Percentiles rank a stretch among this genome's conserved stretches.
phyloP scores from a whole-genome alignment of 2,113 vertebrate species.

The Australoheros scitulus region DNA sequence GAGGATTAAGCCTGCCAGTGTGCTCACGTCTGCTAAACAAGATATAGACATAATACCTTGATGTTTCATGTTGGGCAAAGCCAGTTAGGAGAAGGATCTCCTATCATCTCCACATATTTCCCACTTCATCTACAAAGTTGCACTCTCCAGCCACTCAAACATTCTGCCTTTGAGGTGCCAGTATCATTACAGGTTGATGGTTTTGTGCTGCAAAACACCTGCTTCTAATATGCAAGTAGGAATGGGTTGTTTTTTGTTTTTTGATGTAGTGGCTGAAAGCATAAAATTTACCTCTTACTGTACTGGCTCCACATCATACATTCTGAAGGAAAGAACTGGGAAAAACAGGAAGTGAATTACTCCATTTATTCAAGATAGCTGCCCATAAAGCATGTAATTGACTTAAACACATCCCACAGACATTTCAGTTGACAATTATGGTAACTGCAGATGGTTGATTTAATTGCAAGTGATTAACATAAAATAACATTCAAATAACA shows the following conservation, averaged over 20 bases:
- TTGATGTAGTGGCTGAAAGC: constrained; percentile 34
- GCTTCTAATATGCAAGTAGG: neutral
- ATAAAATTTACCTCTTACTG: constrained; percentile 40
- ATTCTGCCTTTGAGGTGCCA: neutral
- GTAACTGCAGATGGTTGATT: constrained; percentile 23
- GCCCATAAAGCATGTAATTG: constrained; percentile 48
- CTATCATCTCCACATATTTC: neutral
- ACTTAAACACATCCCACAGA: constrained; percentile 46
- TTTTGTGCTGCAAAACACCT: constrained; percentile 27
- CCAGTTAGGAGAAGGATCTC: constrained; percentile 23
- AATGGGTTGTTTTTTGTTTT: neutral
- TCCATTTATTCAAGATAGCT: constrained; percentile 40
- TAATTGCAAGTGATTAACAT: constrained; percentile 39
- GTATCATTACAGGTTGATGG: neutral
- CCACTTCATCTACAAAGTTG: neutral
- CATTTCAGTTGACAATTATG: constrained; percentile 23
- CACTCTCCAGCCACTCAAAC: neutral
- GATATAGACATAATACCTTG: constrained; percentile 64
- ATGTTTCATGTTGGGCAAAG: constrained; percentile 34
- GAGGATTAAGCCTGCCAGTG: constrained; percentile 63
- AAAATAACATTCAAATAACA: constrained; percentile 15
- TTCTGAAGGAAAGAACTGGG: constrained; percentile 25
- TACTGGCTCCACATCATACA: constrained; percentile 38
- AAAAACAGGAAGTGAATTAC: constrained; percentile 58
- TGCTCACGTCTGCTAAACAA: constrained; percentile 61